Conservation (phyloP, 1,140 invertebrate species). For the Heliconius nattereri region DNA sequence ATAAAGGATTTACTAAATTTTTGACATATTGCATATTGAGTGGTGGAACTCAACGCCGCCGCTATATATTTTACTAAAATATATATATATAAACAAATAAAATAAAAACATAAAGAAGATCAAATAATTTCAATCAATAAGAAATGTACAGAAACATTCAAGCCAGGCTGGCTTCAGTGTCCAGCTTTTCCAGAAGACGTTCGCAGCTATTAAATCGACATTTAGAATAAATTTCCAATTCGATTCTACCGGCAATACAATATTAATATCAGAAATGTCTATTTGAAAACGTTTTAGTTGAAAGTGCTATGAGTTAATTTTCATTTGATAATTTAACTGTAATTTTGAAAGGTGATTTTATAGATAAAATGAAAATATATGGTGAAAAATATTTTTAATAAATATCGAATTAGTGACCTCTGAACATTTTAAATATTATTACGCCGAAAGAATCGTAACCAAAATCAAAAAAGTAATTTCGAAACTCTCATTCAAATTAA, state of each 20-base stretch:
- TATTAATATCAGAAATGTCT: constrained; percentile 24
- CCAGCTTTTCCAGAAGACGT: constrained; percentile 29
- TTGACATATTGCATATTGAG: too few species aligned
- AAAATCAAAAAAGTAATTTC: constrained; percentile 31
- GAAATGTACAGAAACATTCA: not conserved
- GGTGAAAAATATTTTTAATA: constrained; percentile 36
- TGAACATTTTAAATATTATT: constrained; percentile 12
- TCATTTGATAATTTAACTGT: not conserved
- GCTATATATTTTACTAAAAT: too few species aligned
- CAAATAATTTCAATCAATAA: not conserved
- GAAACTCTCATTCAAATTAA: constrained; percentile 13
- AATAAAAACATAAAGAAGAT: not conserved
- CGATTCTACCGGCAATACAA: constrained; percentile 19
- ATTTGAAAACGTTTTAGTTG: constrained; percentile 2
- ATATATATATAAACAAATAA: too few species aligned
- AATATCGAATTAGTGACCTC: constrained; percentile 63
- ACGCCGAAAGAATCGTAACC: not conserved
- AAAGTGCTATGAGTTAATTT: not conserved
- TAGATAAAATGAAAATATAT: not conserved
- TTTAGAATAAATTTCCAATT: constrained; percentile 45
- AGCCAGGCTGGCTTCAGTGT: not conserved
- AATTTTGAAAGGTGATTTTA: not conserved
- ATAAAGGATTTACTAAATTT: too few species aligned
- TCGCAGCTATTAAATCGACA: constrained; percentile 37
- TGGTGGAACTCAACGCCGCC: too few species aligned